These are phyloP conservation scores for Hylaea fasciaria DNA, from an alignment of 2,888 invertebrate species.

Conservation along the genomic window DNA sequence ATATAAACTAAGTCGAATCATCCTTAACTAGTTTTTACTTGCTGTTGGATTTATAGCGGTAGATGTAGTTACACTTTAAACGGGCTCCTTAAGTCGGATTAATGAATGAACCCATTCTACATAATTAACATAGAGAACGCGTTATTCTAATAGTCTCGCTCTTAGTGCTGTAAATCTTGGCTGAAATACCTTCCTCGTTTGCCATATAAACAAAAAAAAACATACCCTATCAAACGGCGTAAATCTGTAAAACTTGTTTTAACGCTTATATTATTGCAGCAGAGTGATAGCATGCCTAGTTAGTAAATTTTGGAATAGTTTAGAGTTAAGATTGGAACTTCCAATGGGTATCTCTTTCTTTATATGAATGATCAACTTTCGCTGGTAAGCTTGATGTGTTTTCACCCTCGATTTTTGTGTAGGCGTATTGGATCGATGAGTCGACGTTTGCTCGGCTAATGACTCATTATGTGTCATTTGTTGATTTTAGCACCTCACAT, in stretches of 20 bases:
- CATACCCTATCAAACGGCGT: too few relatives aligned
- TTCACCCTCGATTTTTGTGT: neutral
- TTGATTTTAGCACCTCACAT: conserved; percentile 26
- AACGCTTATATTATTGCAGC: too few relatives aligned
- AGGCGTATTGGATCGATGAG: conserved; percentile 12
- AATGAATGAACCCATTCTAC: conserved; percentile 50
- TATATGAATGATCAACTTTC: too few relatives aligned
- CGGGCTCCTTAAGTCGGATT: conserved; percentile 40
- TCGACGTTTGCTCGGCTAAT: conserved; percentile 19
- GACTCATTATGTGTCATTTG: conserved; percentile 28
- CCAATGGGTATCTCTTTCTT: too few relatives aligned
- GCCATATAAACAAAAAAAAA: neutral
- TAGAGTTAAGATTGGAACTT: too few relatives aligned
- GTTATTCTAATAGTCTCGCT: conserved; percentile 47
- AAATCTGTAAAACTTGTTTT: too few relatives aligned
- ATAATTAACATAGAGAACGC: conserved; percentile 54
- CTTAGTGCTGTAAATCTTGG: conserved; percentile 21
- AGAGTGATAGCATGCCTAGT: too few relatives aligned
- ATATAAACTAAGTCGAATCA: neutral
- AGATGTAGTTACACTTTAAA: conserved; percentile 40
- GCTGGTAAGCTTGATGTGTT: neutral
- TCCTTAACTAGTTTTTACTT: conserved; percentile 25
- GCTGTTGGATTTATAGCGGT: conserved; percentile 33
- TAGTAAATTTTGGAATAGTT: too few relatives aligned
- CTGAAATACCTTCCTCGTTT: neutral